Conservation (phyloP, 1,140 invertebrate species). For the Drosophila arizonae region DNA sequence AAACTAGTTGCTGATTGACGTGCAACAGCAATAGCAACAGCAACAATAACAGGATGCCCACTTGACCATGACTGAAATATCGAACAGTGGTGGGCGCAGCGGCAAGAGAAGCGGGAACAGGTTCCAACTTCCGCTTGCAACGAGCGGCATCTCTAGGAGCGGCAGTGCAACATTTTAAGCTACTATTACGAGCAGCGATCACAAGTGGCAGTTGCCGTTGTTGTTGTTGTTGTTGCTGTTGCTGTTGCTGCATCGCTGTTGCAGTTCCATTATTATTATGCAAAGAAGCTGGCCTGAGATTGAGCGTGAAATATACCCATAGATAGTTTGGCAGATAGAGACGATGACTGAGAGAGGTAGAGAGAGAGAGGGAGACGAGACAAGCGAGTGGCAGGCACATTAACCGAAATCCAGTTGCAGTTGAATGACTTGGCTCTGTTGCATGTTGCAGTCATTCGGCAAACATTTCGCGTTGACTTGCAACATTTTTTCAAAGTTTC, state of each 20-base stretch:
- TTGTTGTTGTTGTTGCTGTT: neutral
- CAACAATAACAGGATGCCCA: slow-evolving; percentile 44
- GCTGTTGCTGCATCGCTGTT: slow-evolving; percentile 33
- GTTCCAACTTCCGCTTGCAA: slow-evolving; percentile 35
- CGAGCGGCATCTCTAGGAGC: slow-evolving; percentile 18
- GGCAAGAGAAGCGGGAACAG: slow-evolving; percentile 20
- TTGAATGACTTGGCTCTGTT: slow-evolving; percentile 65
- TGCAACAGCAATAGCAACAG: slow-evolving; percentile 32
- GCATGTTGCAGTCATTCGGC: slow-evolving; percentile 45
- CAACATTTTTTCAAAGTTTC: slow-evolving; percentile 36
- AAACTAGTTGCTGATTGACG: slow-evolving; percentile 21
- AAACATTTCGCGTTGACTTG: slow-evolving; percentile 46
- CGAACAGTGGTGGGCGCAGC: slow-evolving; percentile 32
- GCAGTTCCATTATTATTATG: slow-evolving; percentile 67
- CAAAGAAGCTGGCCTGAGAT: slow-evolving; percentile 56
- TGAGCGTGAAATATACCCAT: slow-evolving; percentile 32
- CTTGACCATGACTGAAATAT: slow-evolving; percentile 65
- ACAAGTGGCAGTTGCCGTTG: slow-evolving; percentile 15
- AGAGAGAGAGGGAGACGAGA: slow-evolving; percentile 4
- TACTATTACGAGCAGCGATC: slow-evolving; percentile 52
- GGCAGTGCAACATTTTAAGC: slow-evolving; percentile 42
- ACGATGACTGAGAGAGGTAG: neutral
- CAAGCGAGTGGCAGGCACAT: slow-evolving; percentile 54
- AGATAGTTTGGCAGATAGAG: slow-evolving; percentile 10
- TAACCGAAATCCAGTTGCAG: slow-evolving; percentile 76